Conservation (phyloP, 2,888 invertebrate genomes). For the Drosophila putrida region DNA sequence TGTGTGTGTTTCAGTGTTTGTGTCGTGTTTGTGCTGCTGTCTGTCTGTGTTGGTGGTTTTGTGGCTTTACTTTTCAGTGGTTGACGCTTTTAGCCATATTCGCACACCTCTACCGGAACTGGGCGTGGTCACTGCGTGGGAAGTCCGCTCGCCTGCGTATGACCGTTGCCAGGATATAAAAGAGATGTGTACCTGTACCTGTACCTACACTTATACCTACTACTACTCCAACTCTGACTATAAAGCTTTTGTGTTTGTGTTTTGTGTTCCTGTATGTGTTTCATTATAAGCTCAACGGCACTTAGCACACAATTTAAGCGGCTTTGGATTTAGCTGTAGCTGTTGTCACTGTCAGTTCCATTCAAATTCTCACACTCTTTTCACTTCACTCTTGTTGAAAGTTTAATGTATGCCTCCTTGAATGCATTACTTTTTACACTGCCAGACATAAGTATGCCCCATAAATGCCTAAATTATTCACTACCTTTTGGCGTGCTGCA, state of each 20-base stretch:
- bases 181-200: neutral
- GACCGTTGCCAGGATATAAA: slow-evolving; percentile 18
- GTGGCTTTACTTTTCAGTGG: slow-evolving; percentile 59
- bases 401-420: slow-evolving; percentile 8
- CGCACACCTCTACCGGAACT: slow-evolving; percentile 58
- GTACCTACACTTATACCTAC: neutral
- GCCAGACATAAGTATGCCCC: neutral
- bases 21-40: slow-evolving; percentile 47
- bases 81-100: slow-evolving; percentile 60
- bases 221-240: neutral
- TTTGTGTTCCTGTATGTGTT: slow-evolving; percentile 40
- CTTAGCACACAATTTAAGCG: slow-evolving; percentile 76
- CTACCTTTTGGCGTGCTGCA: slow-evolving; percentile 35
- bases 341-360: slow-evolving; percentile 30
- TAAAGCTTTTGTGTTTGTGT: slow-evolving; percentile 16
- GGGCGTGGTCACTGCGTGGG: slow-evolving; percentile 62
- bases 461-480: slow-evolving; percentile 45
- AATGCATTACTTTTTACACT: slow-evolving; percentile 36
- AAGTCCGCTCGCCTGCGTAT: slow-evolving; percentile 51
- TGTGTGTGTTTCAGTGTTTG: slow-evolving; percentile 14
- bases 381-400: slow-evolving; percentile 12
- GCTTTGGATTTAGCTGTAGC: slow-evolving; percentile 61
- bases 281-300: slow-evolving; percentile 75
- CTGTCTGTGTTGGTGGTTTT: slow-evolving; percentile 69
- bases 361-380: slow-evolving; percentile 11